Conservation (phyloP, 2,888 invertebrate genomes). For the Rhamphomyia laevipes region DNA sequence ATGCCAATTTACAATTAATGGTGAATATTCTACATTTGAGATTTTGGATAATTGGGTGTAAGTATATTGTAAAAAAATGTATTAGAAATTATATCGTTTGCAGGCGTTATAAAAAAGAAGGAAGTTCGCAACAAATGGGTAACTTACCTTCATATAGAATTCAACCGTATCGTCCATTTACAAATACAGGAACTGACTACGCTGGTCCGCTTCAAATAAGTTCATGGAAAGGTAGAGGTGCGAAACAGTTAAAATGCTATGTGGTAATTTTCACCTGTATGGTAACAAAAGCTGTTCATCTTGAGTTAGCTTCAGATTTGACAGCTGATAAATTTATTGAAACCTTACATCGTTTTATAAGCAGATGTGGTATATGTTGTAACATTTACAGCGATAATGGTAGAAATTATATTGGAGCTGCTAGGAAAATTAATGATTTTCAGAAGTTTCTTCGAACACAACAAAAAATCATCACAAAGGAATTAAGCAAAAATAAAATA, state of each 20-base stretch:
- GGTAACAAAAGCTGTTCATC: slow-evolving; percentile 1
- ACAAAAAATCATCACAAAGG: slow-evolving; percentile 16
- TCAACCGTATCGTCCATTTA: slow-evolving; percentile 2
- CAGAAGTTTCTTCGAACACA: neutral
- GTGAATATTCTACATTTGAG: neutral
- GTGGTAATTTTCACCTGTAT: slow-evolving; percentile 15
- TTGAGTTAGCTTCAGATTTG: neutral
- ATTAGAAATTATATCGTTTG: neutral
- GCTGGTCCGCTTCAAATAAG: slow-evolving; percentile 11
- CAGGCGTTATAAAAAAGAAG: neutral
- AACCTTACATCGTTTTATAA: slow-evolving; percentile 15
- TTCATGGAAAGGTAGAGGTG: slow-evolving; percentile 6
- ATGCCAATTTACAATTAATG: neutral
- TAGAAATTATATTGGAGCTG: slow-evolving; percentile 20
- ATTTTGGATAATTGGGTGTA: neutral
- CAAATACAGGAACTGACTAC: slow-evolving; percentile 9
- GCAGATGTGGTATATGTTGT: slow-evolving; percentile 16
- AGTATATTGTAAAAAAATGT: neutral
- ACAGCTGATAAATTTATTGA: slow-evolving; percentile 16
- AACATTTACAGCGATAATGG: slow-evolving; percentile 20
- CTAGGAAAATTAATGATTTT: slow-evolving; percentile 9
- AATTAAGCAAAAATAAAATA: slow-evolving; percentile 10
- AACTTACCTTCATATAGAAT: neutral
- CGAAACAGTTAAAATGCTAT: slow-evolving; percentile 13
- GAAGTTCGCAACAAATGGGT: neutral